Percentiles rank a stretch among this genome's conserved stretches.
These are phyloP conservation scores for Chrysina gloriosa DNA, from an alignment of 2,888 invertebrate genomes.

Conservation along the genomic window DNA sequence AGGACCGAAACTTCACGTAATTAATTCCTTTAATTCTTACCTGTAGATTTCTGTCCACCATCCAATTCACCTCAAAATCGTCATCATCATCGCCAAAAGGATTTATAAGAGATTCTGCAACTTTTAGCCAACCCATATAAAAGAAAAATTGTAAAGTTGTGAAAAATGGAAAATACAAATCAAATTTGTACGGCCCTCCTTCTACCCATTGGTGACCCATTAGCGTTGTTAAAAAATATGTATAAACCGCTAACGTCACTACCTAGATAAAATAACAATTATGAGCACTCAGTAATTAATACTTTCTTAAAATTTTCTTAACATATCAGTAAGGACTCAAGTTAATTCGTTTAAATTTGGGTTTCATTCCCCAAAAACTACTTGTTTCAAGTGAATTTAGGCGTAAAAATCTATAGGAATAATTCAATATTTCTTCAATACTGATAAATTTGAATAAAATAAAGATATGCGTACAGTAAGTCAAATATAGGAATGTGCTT, in stretches of 20 bases:
- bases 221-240: slow-evolving; percentile 88
- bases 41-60: slow-evolving; percentile 90
- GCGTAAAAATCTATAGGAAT: too few species aligned
- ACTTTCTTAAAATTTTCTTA: too few species aligned
- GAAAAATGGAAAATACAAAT: slow-evolving; percentile 91
- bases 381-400: too few species aligned
- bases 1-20: too few species aligned
- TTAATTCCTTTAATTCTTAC: slow-evolving; percentile 63
- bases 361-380: too few species aligned
- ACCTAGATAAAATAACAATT: slow-evolving; percentile 61
- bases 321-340: too few species aligned
- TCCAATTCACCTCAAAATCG: slow-evolving; percentile 93
- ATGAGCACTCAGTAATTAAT: not conserved
- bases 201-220: slow-evolving; percentile 91
- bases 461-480: too few species aligned
- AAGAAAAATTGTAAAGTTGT: slow-evolving; percentile 89
- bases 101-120: slow-evolving; percentile 91
- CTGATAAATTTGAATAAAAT: too few species aligned
- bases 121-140: slow-evolving; percentile 92
- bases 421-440: too few species aligned
- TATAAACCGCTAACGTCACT: slow-evolving; percentile 92
- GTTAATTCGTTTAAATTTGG: too few species aligned
- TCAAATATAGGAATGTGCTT: too few species aligned
- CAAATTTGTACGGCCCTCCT: slow-evolving; percentile 72
- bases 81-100: slow-evolving; percentile 94